Base-by-base conservation (phyloP, 2,113 vertebrate genomes). In the Chamaetylas fuelleborni region DNA sequence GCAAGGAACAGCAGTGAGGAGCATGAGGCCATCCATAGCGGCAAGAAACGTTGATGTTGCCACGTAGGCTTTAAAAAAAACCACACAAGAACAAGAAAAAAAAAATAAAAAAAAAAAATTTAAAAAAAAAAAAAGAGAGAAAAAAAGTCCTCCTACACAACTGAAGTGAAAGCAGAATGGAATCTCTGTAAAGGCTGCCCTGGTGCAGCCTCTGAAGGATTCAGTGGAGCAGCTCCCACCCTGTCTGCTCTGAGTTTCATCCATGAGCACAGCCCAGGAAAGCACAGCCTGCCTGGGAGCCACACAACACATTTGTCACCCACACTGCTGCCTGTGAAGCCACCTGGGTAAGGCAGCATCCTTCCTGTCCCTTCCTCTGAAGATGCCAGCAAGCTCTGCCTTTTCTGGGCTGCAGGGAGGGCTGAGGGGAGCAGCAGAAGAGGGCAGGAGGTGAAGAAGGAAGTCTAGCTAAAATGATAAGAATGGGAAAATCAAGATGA, bases 141-240 rank as follows among this genome's bases (percentile, higher is more conserved):
- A 15, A 38, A 88, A 70, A 90, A 90, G 50, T 1, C 40, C 86
- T 93, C 94, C 74, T 66, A 70, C 76, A 53, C 79, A 60, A 88
- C 31, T 2, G 0, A 62, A 94, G 71, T 64, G 79, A 95, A 90
- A 64, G 50, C 60, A 96, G 90, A 96, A 97, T 94, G 88, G 64
- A 95, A 42, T 15, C 90, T 74, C 61, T 96, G 85, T 94, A 12
- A 36, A 57, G 19, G 51, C 54, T 1, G 9, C 71, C 81, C 71
- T 1, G 28, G 66, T 47, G 33, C 47, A 74, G 90, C 19, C 51
- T 64, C 61, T 58, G 71, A 65, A 90, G 86, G 81, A 36, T 6
- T 56, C 50, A 31, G 74, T 33, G 17, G 64, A 77, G 76, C 1
- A 8, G 61, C 74, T 94, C 57, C 14, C 3, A 2, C 20, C 74